Conservation (phyloP, 2,888 invertebrate genomes). For the Drosophila meridionalis region DNA sequence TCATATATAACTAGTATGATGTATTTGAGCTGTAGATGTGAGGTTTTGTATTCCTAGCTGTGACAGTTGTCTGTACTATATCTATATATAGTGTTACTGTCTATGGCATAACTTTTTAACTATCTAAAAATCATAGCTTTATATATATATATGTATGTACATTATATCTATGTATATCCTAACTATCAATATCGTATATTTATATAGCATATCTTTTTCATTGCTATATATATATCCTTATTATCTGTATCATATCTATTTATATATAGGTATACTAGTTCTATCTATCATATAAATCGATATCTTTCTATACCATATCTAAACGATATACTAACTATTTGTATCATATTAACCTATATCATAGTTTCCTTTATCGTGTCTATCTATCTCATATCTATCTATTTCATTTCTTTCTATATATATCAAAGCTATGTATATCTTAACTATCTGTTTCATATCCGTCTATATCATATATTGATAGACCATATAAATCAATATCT, state of each 20-base stretch:
- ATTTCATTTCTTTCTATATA: background rate
- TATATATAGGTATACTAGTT: background rate
- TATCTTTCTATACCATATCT: too few species aligned
- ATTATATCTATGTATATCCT: background rate
- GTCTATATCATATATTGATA: background rate
- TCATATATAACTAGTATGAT: background rate
- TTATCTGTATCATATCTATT: background rate
- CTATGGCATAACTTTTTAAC: too few species aligned
- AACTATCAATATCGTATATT: background rate
- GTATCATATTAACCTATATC: background rate
- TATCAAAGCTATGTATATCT: background rate
- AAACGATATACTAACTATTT: too few species aligned
- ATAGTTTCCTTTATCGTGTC: background rate
- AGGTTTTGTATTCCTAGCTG: background rate
- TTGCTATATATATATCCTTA: background rate
- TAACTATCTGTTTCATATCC: too few species aligned
- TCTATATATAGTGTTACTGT: background rate
- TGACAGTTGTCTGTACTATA: background rate
- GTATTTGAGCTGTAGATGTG: background rate
- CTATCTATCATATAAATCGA: too few species aligned
- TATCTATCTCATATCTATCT: background rate
- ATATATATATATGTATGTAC: background rate
- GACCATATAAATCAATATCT: too few species aligned
- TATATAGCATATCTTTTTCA: background rate
- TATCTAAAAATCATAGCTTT: too few species aligned